Evolutionary conservation across 2,888 invertebrate genomes (phyloP), one percentile per base, ranked within the genome.

Genomic region (Drosophila nr. perissopoda): DNA sequence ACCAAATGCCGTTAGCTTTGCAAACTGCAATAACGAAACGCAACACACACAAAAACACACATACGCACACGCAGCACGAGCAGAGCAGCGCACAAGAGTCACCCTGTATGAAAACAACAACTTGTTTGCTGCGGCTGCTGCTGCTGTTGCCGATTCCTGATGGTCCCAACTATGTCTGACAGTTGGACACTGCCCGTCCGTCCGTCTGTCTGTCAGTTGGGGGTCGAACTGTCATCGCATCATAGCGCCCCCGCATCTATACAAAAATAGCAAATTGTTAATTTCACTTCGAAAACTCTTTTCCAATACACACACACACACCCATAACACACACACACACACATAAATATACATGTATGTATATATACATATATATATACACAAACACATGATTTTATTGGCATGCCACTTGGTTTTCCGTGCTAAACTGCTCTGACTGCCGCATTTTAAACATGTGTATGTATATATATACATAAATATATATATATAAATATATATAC

Each of bases 261-360:
- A 80, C 81, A 61, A 69, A 85, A 89, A 85, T 85, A 85, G 89
- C 88, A 85, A 85, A 85, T 89, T 88, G 88, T 89, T 85, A 89
- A 85, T 85, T 89, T 85, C 73, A 77, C 85, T 89, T 80, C 88
- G 69, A 77, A 85, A 88, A 85, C 89, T 88, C 85, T 85, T 89
- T 85, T 85, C 82, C 85, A 85, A 89, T 87, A 66, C 83, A 83
- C 65, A 73, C 53, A 64, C 49, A 71, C 42, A 65, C n/a, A 64
- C 51, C 1, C 40, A 40, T 8, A 38, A n/a, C n/a, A 42, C 40
- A 42, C n/a, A n/a, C 5, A n/a, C 11, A 42, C 0, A 69, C 21
- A 70, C 3, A 48, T 8, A 36, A 25, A 51, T n/a, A 33, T 2
- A 62, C 6, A 58, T n/a, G 36, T 29, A 38, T 42, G 2, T 10